Evolutionary conservation across 2,113 vertebrate genomes (phyloP).

Genomic region (Lophotis ruficrista): DNA sequence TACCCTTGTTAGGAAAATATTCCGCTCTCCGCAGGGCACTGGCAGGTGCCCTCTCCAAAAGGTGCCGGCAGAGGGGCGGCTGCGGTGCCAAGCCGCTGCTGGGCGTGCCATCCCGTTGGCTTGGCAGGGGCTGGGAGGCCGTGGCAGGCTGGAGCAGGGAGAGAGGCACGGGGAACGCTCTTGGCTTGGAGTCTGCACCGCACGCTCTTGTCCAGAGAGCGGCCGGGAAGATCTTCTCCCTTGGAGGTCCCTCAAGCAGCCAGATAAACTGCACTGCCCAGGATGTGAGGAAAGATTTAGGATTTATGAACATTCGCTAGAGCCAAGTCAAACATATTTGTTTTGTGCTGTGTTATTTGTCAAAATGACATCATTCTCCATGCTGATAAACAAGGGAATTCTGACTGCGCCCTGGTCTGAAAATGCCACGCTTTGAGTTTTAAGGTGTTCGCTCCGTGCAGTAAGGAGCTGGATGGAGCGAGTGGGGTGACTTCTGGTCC

Average conservation of each 20-base stretch:
- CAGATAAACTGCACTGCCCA: conserved; percentile 51
- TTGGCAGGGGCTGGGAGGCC: neutral
- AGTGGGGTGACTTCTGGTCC: conserved; percentile 21
- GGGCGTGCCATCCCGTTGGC: neutral
- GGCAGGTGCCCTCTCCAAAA: neutral
- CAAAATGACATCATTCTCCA: conserved; percentile 57
- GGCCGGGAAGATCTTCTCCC: conserved; percentile 59
- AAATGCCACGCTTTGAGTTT: conserved; percentile 31
- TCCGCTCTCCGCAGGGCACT: neutral
- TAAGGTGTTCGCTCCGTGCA: conserved; percentile 20
- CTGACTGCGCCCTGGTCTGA: conserved; percentile 30
- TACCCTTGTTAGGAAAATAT: neutral
- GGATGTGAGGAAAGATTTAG: conserved; percentile 61
- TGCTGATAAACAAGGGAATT: conserved; percentile 55
- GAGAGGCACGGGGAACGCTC: neutral
- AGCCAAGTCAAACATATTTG: conserved; percentile 68
- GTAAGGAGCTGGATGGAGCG: conserved; percentile 25
- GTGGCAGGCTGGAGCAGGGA: neutral
- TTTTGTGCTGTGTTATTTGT: conserved; percentile 62
- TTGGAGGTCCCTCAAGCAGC: conserved; percentile 44
- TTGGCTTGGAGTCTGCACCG: neutral
- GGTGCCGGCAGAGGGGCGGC: neutral
- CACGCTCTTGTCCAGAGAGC: neutral
- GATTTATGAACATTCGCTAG: neutral
- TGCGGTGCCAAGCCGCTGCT: neutral